phyloP scores from a whole-genome alignment of 2,797 vertebrate genomes.

The Leuciscus waleckii region DNA sequence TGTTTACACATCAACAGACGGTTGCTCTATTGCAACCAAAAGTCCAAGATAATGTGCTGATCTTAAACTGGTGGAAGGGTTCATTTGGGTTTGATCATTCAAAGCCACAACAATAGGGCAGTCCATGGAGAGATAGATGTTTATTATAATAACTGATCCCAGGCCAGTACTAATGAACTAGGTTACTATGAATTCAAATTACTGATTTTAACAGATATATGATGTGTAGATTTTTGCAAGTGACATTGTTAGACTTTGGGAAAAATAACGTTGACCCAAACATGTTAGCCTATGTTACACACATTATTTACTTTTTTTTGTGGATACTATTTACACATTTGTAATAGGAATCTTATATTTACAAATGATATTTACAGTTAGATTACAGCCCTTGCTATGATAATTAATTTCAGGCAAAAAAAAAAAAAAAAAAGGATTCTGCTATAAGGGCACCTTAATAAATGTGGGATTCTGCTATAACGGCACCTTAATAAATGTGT shows the following conservation, averaged over 20 bases:
- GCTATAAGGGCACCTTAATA: neutral
- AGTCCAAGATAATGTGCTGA: neutral
- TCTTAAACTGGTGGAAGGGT: neutral
- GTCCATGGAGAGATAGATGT: neutral
- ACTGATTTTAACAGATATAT: neutral
- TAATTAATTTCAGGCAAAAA: neutral
- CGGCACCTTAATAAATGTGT: neutral
- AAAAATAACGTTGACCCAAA: neutral
- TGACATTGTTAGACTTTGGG: neutral
- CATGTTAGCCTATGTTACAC: neutral
- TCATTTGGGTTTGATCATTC: neutral
- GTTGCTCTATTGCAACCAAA: neutral
- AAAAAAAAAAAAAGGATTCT: neutral
- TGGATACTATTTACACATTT: neutral
- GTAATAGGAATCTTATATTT: neutral
- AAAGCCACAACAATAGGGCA: constrained; percentile 44
- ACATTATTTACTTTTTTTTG: neutral
- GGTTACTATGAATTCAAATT: neutral
- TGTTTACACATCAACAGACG: neutral
- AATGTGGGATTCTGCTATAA: neutral
- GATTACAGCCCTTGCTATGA: neutral
- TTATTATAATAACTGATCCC: constrained; percentile 10
- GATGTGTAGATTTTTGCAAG: neutral
- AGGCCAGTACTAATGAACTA: neutral
- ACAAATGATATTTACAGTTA: neutral